These are phyloP conservation scores for Peromyscus polionotus DNA, from an alignment of 2,113 vertebrate genomes.

Conservation along the genomic window DNA sequence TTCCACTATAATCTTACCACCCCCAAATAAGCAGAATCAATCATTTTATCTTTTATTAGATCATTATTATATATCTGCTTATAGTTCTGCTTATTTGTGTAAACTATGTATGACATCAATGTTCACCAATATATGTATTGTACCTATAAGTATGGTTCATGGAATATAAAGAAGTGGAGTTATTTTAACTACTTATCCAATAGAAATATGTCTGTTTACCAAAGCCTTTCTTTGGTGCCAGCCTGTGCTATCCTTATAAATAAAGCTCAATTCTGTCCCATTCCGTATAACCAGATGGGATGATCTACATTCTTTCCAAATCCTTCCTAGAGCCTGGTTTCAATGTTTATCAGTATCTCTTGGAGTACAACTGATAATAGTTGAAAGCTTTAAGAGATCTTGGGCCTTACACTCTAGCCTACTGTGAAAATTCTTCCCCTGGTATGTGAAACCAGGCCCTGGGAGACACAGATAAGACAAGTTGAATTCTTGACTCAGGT, in stretches of 20 bases:
- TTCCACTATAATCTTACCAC: neutral
- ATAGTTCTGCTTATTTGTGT: neutral
- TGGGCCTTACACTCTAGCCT: neutral
- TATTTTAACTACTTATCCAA: neutral
- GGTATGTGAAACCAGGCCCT: neutral
- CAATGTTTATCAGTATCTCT: constrained; percentile 1
- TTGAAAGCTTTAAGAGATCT: neutral
- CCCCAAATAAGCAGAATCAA: constrained; percentile 9
- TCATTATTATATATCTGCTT: neutral
- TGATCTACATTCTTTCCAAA: neutral
- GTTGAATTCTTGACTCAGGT: neutral
- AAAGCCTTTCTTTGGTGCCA: neutral
- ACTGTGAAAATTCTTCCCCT: neutral
- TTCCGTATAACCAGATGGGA: neutral
- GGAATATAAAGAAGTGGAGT: neutral
- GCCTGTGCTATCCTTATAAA: neutral
- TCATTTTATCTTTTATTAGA: neutral
- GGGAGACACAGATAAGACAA: neutral
- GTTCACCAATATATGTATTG: neutral
- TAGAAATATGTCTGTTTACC: neutral
- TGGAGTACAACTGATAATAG: neutral
- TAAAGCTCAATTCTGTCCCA: neutral
- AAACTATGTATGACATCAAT: neutral
- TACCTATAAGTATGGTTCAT: neutral
- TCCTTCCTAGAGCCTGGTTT: neutral